Conservation (phyloP, 2,888 invertebrate species). For the Cylloceria caligata region DNA sequence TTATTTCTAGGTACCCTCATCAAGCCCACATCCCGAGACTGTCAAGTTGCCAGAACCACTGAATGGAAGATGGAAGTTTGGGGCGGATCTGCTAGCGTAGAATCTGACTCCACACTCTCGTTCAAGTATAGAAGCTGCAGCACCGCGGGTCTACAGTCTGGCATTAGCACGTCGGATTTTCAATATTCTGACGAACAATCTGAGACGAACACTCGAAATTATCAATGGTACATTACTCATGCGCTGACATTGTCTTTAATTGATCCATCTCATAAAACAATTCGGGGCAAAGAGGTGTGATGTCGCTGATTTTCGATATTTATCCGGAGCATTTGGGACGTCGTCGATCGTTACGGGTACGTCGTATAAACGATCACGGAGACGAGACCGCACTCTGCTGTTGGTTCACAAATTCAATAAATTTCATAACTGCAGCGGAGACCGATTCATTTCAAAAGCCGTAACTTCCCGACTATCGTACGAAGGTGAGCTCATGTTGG, state of each 20-base stretch:
- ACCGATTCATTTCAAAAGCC: constrained; percentile 66
- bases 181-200: background rate
- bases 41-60: constrained; percentile 27
- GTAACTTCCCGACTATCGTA: constrained; percentile 61
- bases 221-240: background rate
- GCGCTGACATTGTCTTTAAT: background rate
- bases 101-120: background rate
- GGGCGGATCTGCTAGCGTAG: background rate
- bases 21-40: constrained; percentile 13
- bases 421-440: constrained; percentile 59
- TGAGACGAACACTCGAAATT: background rate
- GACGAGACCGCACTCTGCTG: background rate
- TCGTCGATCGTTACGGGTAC: background rate
- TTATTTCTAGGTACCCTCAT: constrained; percentile 35
- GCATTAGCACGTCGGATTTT: background rate
- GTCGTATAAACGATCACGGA: background rate
- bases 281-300: too few relatives aligned
- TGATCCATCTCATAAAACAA: background rate
- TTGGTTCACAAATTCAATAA: constrained; percentile 64
- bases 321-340: background rate
- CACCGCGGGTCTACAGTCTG: background rate
- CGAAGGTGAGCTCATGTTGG: constrained; percentile 30
- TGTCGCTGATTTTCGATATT: background rate
- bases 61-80: background rate
- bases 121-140: background rate